Evolutionary conservation across 2,797 vertebrate genomes (phyloP), one percentile per base, ranked within the genome.

Genomic region (Lophotriccus pileatus): DNA sequence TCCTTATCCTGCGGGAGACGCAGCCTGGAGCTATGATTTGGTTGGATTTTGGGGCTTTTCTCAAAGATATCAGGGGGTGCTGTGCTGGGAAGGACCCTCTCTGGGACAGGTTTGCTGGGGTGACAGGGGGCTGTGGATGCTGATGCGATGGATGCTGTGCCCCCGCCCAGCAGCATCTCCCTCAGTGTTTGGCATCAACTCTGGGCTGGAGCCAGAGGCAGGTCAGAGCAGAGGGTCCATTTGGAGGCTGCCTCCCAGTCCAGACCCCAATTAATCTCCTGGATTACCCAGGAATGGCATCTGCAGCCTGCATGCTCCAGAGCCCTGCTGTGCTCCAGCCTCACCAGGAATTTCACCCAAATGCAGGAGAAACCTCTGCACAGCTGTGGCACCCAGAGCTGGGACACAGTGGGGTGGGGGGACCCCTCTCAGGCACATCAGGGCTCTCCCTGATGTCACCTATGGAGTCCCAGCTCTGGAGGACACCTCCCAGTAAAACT

Each of bases 251-350:
- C 44, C 58, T 94, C 64, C 50, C 52, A 84, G 53, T 58, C 86
- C 95, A 95, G 92, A 96, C 94, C 95, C 90, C 89, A 94, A 96
- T 94, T 96, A 95, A 97, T 96, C 96, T 96, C 90, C 74, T 49
- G 93, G 95, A 97, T 97, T 96, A 96, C 76, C 93, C 87, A 94
- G 89, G 93, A 96, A 95, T 94, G 94, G 94, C 94, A 96, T 95
- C 94, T 94, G 95, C 77, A 96, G 85, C 46, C 28, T 58, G 69
- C 1, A 0, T 3, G 52, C 77, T 94, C 91, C 95, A 96, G 93
- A 90, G 67, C 84, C 75, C 66, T 9, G 32, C 76, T 75, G 74
- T 0, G 2, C 79, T 91, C 87, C 93, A 58, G 58, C 89, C 67
- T 68, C 12, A 4, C 0, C 0, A 25, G 73, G 77, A 90, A 87